Evolutionary conservation across 1,140 invertebrate species (phyloP).

Genomic region (Nebria ingens): DNA sequence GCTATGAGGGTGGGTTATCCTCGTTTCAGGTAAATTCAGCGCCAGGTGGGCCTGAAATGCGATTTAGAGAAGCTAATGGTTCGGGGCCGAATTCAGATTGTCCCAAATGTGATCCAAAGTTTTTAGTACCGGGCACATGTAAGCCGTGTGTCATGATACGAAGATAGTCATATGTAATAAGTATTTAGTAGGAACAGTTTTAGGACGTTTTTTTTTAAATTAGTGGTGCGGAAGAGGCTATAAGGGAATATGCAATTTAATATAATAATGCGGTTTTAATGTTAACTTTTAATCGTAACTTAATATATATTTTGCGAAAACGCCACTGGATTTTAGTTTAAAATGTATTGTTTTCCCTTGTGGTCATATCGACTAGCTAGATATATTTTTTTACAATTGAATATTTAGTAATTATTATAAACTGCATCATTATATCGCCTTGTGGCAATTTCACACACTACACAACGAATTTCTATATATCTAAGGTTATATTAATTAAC

Average conservation of each 20-base stretch:
- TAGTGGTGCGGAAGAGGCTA: no score
- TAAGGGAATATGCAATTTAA: no score
- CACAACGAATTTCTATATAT: neutral
- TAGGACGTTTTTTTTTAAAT: no score
- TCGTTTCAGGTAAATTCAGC: conserved; percentile 26
- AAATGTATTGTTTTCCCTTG: no score
- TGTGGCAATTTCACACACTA: neutral
- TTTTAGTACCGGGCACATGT: conserved; percentile 3
- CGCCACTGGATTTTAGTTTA: no score
- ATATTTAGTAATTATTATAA: no score
- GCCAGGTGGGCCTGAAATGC: neutral
- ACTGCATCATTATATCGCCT: no score
- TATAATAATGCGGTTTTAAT: no score
- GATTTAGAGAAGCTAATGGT: neutral
- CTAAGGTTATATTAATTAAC: neutral
- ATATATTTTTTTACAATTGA: no score
- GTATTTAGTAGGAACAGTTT: neutral
- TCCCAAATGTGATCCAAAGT: conserved; percentile 5
- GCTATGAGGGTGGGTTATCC: conserved; percentile 25
- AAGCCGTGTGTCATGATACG: conserved; percentile 3
- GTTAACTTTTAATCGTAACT: no score
- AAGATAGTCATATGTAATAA: neutral
- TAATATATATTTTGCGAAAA: no score
- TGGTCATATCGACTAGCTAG: no score
- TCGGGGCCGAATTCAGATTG: neutral